Percentiles rank a stretch among this genome's conserved stretches.
Evolutionary conservation across 2,797 vertebrate species (phyloP).

Genomic region (Acrocephalus scirpaceus): DNA sequence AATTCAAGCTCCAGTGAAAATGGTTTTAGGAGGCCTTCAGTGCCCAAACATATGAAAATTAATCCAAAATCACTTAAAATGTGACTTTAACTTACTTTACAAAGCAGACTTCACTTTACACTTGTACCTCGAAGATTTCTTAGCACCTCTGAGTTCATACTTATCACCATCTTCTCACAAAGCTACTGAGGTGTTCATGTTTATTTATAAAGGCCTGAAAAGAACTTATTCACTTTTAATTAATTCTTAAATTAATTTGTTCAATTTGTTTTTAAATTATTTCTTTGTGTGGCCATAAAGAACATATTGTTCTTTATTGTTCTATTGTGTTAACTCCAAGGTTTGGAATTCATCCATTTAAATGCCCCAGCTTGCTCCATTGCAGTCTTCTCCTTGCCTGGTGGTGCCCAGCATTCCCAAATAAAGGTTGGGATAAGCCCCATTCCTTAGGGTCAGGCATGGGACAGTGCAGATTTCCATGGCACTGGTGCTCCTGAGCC

Average conservation of each 20-base stretch:
- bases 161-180: background rate
- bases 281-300: background rate
- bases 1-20: constrained; percentile 37
- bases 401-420: background rate
- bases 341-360: background rate
- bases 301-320: too few relatives aligned
- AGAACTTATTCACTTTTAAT: background rate
- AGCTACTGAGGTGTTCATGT: background rate
- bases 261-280: background rate
- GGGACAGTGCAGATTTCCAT: background rate
- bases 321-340: background rate
- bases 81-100: background rate
- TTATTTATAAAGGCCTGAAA: background rate
- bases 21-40: constrained; percentile 1
- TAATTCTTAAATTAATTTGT: background rate
- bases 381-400: background rate
- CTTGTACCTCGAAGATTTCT: background rate
- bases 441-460: background rate
- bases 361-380: accelerated
- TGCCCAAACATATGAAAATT: background rate
- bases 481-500: background rate
- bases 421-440: background rate
- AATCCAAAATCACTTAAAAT: background rate
- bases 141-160: background rate
- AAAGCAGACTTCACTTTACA: background rate